Evolutionary conservation across 2,797 vertebrate genomes (phyloP).

Genomic region (Macrochelys suwanniensis): DNA sequence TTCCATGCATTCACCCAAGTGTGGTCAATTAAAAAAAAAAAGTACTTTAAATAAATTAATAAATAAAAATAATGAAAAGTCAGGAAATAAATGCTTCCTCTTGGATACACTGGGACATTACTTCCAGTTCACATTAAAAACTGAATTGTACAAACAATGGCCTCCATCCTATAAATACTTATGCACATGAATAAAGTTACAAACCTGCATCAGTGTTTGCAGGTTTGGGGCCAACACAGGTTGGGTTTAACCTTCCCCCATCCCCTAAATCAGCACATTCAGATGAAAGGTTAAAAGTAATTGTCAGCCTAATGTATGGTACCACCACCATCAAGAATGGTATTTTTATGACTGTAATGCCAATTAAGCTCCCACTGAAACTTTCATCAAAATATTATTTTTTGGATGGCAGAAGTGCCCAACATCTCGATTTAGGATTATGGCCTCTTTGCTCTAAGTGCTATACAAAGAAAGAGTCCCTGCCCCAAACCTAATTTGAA

Average conservation of each 20-base stretch:
- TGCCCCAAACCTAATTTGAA: not conserved
- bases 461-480: not conserved
- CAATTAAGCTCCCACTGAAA: slow-evolving; percentile 4
- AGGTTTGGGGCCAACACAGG: not conserved
- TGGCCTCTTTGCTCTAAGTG: not conserved
- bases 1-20: slow-evolving; percentile 57
- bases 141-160: not conserved
- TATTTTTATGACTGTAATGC: not conserved
- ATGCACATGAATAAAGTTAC: not conserved
- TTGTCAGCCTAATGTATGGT: not conserved
- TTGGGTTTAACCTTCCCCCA: slow-evolving; percentile 18
- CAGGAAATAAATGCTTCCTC: slow-evolving; percentile 39
- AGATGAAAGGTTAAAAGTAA: not conserved
- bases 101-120: slow-evolving; percentile 9
- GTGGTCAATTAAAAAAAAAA: slow-evolving; percentile 29
- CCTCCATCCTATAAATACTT: not conserved
- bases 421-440: not conserved
- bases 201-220: not conserved
- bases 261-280: slow-evolving; percentile 7
- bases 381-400: slow-evolving; percentile 35
- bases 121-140: slow-evolving; percentile 39
- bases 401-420: slow-evolving; percentile 26
- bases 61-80: slow-evolving; percentile 52
- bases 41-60: slow-evolving; percentile 45
- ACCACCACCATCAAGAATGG: not conserved